Evolutionary conservation across 2,113 vertebrate species (phyloP), one percentile per base, ranked within the genome.

Genomic region (Campylomormyrus numenius): DNA sequence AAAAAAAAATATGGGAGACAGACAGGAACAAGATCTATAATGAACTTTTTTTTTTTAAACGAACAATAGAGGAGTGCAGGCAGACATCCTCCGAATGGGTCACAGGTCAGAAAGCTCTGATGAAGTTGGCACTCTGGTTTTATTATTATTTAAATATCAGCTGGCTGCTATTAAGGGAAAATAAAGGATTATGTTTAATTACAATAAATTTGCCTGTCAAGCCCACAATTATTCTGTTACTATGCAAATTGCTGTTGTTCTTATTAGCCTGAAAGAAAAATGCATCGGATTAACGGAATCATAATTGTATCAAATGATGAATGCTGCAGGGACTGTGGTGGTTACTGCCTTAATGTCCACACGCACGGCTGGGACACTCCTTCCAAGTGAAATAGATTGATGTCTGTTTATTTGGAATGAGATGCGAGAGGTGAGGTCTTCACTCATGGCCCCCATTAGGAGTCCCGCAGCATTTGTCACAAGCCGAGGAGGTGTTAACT

Each of bases 181-280:
- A 94, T 90, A 94, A 97, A 94, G 95, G 56, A 96, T 97, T 96
- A 94, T 94, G 94, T 96, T 97, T 96, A 96, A 97, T 97, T 98
- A 95, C 90, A 95, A 95, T 93, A 96, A 95, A 96, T 95, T 94
- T 93, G 92, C 94, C 94, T 93, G 95, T 96, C 96, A 96, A 92
- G 91, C 92, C 91, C 91, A 92, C 94, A 96, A 95, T 97, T 97
- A 96, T 96, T 96, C 94, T 96, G 92, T 94, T 94, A 92, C 93
- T 95, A 92, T 95, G 96, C 94, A 95, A 96, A 96, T 95, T 96
- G 94, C 5, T 89, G 92, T 94, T 93, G 88, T 92, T 95, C 90
- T 91, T 90, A 90, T 90, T 94, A 93, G 91, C 92, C 74, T 90
- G 91, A 93, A 94, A 91, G 90, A 94, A 95, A 94, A 95, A 95